Evolutionary conservation across 2,113 vertebrate species (phyloP), one percentile per base, ranked within the genome.

Genomic region (Paracanthobrama guichenoti): DNA sequence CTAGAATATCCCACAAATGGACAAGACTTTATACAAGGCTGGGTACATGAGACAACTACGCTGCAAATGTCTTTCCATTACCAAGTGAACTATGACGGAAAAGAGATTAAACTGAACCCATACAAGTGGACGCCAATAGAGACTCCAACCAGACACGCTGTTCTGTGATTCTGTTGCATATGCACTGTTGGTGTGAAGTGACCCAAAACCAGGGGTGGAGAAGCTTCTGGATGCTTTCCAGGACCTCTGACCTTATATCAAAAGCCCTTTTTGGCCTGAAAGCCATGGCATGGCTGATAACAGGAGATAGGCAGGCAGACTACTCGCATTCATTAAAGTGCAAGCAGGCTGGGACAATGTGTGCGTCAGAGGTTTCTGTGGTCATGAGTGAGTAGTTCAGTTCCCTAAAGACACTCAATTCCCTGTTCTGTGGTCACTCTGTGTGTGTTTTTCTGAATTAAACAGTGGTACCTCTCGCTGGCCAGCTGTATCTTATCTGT

Each of bases 41-140:
- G 81, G 92, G 91, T 69, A 92, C 31, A 12, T 55, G 22, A 48
- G 48, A 55, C 46, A 22, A 64, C 42, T 71, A 78, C 16, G 18
- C 16, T 55, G 50, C 50, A 55, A 20, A 79, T 62, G 75, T 1
- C 24, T 79, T 80, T 73, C 62, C 78, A 66, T 28, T 55, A 59
- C 48, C 16, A 46, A 74, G 5, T 46, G 44, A 80, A 82, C 60
- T 31, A 44, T 82, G 50, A 73, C 22, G 62, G 60, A 57, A 81
- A 26, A 39, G 50, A 35, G 7, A 81, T 69, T 39, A 18, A 59
- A 73, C 67, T 64, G 42, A 83, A 81, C 16, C 20, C 50, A 20
- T 12, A 59, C 39, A 62, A 48, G 39, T 46, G 53, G 80, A 46
- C 46, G 74, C 53, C 59, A 72, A n/a, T 6, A n/a, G 2, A 60